Percentiles rank a stretch among this genome's conserved stretches.
phyloP scores from a whole-genome alignment of 1,140 invertebrate genomes.

The Drosophila busckii region DNA sequence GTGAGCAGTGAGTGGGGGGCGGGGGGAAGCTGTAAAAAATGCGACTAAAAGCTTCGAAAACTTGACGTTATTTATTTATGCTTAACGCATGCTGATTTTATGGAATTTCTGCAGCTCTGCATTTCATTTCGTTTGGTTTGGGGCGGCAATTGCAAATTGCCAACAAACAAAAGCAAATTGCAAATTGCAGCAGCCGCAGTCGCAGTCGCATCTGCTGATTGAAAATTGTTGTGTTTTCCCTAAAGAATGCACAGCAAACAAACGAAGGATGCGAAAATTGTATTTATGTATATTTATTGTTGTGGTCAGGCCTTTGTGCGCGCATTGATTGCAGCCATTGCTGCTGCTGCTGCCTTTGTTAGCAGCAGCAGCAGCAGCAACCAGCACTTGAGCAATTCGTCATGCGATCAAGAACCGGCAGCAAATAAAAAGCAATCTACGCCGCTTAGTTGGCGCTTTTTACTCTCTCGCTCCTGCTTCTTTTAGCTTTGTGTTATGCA shows the following conservation, averaged over 20 bases:
- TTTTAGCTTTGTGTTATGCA: constrained; percentile 2
- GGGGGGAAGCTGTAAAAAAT: constrained; percentile 11
- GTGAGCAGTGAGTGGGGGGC: constrained; percentile 10
- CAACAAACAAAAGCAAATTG: constrained; percentile 22
- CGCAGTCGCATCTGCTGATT: too few species aligned
- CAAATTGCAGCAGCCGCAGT: constrained; percentile 29
- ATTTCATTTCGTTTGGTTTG: constrained; percentile 57
- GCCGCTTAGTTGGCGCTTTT: constrained; percentile 69
- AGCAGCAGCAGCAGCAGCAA: too few species aligned
- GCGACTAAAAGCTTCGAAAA: background rate
- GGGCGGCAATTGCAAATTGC: constrained; percentile 44
- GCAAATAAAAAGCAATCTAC: constrained; percentile 41
- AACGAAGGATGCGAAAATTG: constrained; percentile 32
- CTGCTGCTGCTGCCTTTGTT: too few species aligned
- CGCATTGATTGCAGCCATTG: too few species aligned
- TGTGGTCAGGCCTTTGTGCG: constrained; percentile 46
- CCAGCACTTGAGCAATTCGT: constrained; percentile 62
- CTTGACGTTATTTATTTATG: constrained; percentile 36
- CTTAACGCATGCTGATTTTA: constrained; percentile 3
- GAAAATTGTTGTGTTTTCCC: constrained; percentile 49
- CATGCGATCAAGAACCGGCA: constrained; percentile 49
- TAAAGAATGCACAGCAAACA: constrained; percentile 52
- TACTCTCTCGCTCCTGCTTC: constrained; percentile 17
- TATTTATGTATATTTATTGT: constrained; percentile 61
- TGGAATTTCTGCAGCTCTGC: constrained; percentile 45